Evolutionary conservation across 2,888 invertebrate species (phyloP).

Genomic region (Halocaridina rubra): DNA sequence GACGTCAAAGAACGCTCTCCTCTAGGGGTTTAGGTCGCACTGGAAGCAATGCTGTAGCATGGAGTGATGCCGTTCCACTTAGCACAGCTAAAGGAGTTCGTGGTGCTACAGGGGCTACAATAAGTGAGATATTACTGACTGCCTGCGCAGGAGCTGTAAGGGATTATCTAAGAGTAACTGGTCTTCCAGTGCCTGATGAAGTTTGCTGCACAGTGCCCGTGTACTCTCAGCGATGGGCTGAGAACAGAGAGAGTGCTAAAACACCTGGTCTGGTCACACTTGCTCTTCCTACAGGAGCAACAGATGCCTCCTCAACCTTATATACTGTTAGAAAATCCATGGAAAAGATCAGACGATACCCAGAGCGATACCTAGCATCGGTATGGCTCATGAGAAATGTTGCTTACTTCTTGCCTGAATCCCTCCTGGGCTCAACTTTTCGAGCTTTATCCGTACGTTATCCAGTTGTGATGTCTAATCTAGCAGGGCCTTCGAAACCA

Average conservation of each 20-base stretch:
- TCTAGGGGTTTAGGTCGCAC: slow-evolving; percentile 1
- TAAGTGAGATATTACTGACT: slow-evolving; percentile 49
- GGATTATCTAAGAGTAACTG: slow-evolving; percentile 44
- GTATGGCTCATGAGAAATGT: slow-evolving; percentile 54
- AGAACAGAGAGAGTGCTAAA: neutral
- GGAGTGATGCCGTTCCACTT: slow-evolving; percentile 54
- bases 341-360: slow-evolving; percentile 35
- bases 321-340: slow-evolving; percentile 16
- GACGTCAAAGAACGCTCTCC: slow-evolving; percentile 21
- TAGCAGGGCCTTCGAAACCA: slow-evolving; percentile 39
- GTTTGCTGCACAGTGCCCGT: slow-evolving; percentile 57
- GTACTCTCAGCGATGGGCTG: slow-evolving; percentile 27
- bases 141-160: slow-evolving; percentile 49
- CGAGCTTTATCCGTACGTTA: slow-evolving; percentile 38
- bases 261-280: slow-evolving; percentile 44
- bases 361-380: slow-evolving; percentile 56
- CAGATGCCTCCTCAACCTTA: slow-evolving; percentile 39
- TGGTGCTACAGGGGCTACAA: slow-evolving; percentile 46
- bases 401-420: slow-evolving; percentile 37
- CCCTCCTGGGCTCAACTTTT: slow-evolving; percentile 15
- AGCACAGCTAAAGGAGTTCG: slow-evolving; percentile 43
- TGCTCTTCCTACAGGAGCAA: slow-evolving; percentile 53
- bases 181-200: slow-evolving; percentile 46
- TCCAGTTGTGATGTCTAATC: slow-evolving; percentile 45
- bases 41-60: slow-evolving; percentile 30